A percentile compares a stretch with the other conserved stretches of the same genome.
Evolutionary conservation across 2,797 vertebrate species (phyloP).

Genomic region (Triplophysa yarkandensis): DNA sequence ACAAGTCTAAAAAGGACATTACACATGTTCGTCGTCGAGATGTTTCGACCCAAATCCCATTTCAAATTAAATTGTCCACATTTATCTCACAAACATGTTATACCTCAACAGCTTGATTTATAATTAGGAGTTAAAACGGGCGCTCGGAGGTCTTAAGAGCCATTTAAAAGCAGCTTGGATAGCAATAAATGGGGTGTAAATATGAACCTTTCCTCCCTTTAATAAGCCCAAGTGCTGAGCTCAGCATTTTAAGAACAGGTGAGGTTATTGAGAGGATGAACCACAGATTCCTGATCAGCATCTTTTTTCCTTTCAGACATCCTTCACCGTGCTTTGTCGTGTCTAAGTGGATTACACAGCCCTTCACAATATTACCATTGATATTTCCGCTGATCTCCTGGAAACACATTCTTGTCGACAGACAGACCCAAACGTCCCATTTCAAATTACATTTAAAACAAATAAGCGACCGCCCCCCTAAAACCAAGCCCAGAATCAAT

Average conservation of each 20-base stretch:
- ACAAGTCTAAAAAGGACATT: conserved; percentile 43
- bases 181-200: conserved; percentile 77
- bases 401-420: not conserved
- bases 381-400: conserved; percentile 9
- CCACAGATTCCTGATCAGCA: conserved; percentile 50
- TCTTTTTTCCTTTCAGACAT: conserved; percentile 19
- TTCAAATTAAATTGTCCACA: conserved; percentile 84
- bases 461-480: not conserved
- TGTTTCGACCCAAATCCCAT: conserved; percentile 79
- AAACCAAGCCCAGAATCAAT: conserved; percentile 25
- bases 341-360: conserved; percentile 15
- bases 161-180: conserved; percentile 72
- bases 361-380: conserved; percentile 7
- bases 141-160: conserved; percentile 71
- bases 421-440: conserved; percentile 21
- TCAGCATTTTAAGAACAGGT: conserved; percentile 69
- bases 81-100: conserved; percentile 76
- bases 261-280: conserved; percentile 54
- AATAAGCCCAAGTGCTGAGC: conserved; percentile 76
- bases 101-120: conserved; percentile 80
- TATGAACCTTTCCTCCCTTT: conserved; percentile 77
- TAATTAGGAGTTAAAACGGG: conserved; percentile 80
- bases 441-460: conserved; percentile 17
- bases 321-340: conserved; percentile 11
- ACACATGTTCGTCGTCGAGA: conserved; percentile 74